A percentile compares a stretch with the other conserved stretches of the same genome.
Conservation (phyloP, 2,797 vertebrate genomes). For the Clarias fuscus region DNA sequence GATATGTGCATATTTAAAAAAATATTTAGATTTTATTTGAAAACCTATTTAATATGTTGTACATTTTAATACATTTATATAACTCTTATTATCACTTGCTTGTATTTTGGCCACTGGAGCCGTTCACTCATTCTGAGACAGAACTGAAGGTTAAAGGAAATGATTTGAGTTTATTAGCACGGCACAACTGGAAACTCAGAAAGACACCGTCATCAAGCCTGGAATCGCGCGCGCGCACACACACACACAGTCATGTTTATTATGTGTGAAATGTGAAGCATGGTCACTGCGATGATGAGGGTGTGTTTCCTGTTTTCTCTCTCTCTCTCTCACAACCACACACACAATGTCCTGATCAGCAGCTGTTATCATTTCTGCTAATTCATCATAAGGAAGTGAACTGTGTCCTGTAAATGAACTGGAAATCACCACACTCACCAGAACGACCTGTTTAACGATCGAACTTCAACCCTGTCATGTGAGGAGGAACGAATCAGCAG, state of each 20-base stretch:
- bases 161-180: background rate
- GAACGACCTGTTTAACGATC: background rate
- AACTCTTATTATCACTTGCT: too few relatives aligned
- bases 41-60: background rate
- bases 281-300: background rate
- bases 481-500: background rate
- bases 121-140: background rate
- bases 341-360: background rate
- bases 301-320: background rate
- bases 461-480: background rate
- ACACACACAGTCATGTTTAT: too few relatives aligned
- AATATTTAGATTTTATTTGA: background rate
- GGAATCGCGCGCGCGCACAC: background rate
- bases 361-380: background rate
- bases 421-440: conserved; percentile 23
- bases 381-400: conserved; percentile 23
- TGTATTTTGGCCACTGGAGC: background rate
- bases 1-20: too few relatives aligned
- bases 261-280: background rate
- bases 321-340: background rate
- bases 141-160: background rate
- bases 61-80: background rate
- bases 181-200: background rate
- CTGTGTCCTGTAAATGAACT: background rate
- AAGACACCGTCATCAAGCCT: background rate